Conservation (phyloP, 2,888 invertebrate genomes). For the Acanthococcus lagerstroemiae region DNA sequence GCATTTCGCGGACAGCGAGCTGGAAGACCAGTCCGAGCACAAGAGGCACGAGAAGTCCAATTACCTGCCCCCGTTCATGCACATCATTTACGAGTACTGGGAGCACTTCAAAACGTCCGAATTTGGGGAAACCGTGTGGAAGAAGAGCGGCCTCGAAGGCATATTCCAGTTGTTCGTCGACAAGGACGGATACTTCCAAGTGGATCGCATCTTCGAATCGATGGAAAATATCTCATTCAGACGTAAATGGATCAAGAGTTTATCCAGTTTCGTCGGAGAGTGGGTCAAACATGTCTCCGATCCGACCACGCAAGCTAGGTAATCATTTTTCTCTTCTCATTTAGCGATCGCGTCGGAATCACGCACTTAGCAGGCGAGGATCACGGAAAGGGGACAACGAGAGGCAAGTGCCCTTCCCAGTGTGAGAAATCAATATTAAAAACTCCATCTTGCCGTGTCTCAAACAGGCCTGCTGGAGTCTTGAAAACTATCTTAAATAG, state of each 20-base stretch:
- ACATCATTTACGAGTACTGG: slow-evolving; percentile 62
- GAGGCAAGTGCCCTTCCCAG: too few species aligned
- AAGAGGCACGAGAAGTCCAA: slow-evolving; percentile 48
- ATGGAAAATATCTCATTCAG: slow-evolving; percentile 71
- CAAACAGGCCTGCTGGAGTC: too few species aligned
- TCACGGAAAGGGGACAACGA: too few species aligned
- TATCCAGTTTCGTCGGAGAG: slow-evolving; percentile 63
- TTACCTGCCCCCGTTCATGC: slow-evolving; percentile 60
- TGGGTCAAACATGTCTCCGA: slow-evolving; percentile 63
- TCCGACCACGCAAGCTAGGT: slow-evolving; percentile 64
- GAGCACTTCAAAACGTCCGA: slow-evolving; percentile 71
- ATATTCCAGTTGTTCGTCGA: slow-evolving; percentile 53
- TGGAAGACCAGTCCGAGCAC: slow-evolving; percentile 51
- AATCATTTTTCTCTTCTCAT: slow-evolving; percentile 27
- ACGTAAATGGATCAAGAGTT: slow-evolving; percentile 66
- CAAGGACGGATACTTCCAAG: slow-evolving; percentile 42
- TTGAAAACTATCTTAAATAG: too few species aligned
- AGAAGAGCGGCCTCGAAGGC: slow-evolving; percentile 59
- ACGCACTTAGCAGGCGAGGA: too few species aligned
- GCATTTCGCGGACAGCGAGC: slow-evolving; percentile 42
- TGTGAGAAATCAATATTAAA: too few species aligned
- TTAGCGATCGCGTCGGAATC: too few species aligned
- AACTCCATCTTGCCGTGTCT: too few species aligned
- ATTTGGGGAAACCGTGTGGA: slow-evolving; percentile 60
- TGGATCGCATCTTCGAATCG: slow-evolving; percentile 61